A percentile compares a stretch with the other conserved stretches of the same genome.
phyloP scores from a whole-genome alignment of 2,113 vertebrate genomes.

The Grallaria varia region DNA sequence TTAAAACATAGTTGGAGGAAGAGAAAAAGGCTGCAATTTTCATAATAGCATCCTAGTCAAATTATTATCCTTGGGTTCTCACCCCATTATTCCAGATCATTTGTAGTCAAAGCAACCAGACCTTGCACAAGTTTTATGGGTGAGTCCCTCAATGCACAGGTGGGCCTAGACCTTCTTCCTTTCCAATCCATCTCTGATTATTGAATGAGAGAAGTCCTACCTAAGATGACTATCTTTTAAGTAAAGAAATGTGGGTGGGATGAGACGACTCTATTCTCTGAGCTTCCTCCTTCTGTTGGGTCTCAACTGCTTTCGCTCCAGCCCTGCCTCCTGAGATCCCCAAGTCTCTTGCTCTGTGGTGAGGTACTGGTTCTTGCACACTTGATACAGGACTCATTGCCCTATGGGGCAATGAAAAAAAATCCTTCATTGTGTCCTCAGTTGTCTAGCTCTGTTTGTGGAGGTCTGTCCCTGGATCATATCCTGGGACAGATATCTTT shows the following conservation, averaged over 20 bases:
- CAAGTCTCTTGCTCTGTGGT: not conserved
- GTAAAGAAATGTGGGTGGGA: not conserved
- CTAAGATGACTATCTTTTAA: not conserved
- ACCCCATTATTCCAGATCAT: not conserved
- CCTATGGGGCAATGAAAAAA: not conserved
- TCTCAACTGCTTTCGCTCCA: not conserved
- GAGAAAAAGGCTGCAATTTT: not conserved
- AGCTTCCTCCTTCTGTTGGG: not conserved
- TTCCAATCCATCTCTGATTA: not conserved
- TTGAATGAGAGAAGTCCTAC: not conserved
- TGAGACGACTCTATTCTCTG: not conserved
- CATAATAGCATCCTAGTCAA: not conserved
- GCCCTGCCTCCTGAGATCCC: not conserved
- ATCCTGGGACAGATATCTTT: not conserved
- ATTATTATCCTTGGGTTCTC: not conserved
- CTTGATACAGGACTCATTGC: accelerated
- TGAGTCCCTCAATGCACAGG: not conserved
- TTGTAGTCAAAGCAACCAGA: not conserved
- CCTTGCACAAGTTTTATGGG: not conserved
- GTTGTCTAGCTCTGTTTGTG: not conserved
- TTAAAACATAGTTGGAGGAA: not conserved
- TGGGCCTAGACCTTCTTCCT: not conserved
- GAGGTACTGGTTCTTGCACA: not conserved
- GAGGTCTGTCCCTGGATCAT: not conserved
- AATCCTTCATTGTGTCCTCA: not conserved